Evolutionary conservation across 1,140 invertebrate genomes (phyloP).

Genomic region (Micrasema minimum): DNA sequence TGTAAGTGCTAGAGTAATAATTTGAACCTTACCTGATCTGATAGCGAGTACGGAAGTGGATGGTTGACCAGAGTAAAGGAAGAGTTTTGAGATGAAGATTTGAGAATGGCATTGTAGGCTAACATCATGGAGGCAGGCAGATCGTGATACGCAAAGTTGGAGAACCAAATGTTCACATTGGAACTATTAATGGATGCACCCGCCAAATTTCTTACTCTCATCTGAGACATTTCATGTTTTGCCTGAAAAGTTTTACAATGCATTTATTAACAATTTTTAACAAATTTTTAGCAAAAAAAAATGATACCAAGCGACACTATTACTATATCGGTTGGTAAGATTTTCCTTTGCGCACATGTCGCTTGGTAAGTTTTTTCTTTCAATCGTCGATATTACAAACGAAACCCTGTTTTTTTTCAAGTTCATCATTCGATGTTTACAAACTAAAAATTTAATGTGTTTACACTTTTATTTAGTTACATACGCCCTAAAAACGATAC

Average conservation of each 20-base stretch:
- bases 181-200: conserved; percentile 61
- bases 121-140: conserved; percentile 73
- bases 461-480: no score
- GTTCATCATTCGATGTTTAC: no score
- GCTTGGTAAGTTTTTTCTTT: no score
- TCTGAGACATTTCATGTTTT: conserved; percentile 49
- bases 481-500: no score
- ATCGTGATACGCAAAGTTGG: conserved; percentile 76
- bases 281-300: background rate
- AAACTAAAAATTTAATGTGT: no score
- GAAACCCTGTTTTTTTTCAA: no score
- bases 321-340: no score
- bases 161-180: conserved; percentile 70
- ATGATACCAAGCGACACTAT: no score
- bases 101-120: conserved; percentile 72
- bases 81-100: conserved; percentile 57
- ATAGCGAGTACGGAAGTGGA: conserved; percentile 72
- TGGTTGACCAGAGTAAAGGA: conserved; percentile 74
- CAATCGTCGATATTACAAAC: background rate
- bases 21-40: conserved; percentile 58
- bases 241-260: conserved; percentile 27
- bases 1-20: no score
- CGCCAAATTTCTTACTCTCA: conserved; percentile 63
- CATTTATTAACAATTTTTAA: conserved; percentile 6
- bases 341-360: no score